A percentile compares a stretch with the other conserved stretches of the same genome.
Conservation (phyloP, 2,797 vertebrate genomes). For the Urosaurus nigricauda region DNA sequence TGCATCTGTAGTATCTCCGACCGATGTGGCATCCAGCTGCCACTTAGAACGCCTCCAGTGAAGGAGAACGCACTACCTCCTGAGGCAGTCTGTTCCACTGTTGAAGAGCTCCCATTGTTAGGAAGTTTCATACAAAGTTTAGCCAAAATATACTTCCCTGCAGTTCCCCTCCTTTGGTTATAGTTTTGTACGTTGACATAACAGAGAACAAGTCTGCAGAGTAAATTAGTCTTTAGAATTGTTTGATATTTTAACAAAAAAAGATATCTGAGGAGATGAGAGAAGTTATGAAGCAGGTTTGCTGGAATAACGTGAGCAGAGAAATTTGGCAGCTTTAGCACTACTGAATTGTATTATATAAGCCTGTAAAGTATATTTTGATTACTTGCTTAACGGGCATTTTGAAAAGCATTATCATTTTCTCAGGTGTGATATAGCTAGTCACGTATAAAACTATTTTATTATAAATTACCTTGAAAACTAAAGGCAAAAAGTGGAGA, state of each 20-base stretch:
- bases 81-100: not conserved
- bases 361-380: not conserved
- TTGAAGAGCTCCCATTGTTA: not conserved
- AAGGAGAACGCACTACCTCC: not conserved
- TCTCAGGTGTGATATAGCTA: not conserved
- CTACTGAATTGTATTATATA: not conserved
- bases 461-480: not conserved
- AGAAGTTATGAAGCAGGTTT: not conserved
- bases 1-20: not conserved
- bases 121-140: not conserved
- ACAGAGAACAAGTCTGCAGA: not conserved
- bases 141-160: not conserved
- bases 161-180: not conserved
- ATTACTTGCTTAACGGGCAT: not conserved
- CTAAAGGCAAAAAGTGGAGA: not conserved
- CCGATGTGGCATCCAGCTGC: too few relatives aligned
- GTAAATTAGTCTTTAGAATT: not conserved
- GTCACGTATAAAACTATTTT: not conserved
- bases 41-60: not conserved
- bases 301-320: not conserved
- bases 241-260: not conserved
- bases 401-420: not conserved
- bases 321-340: not conserved
- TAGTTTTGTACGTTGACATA: not conserved
- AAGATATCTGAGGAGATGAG: not conserved